Conservation (phyloP, 2,113 vertebrate genomes). For the Ceyx cyanopectus region DNA sequence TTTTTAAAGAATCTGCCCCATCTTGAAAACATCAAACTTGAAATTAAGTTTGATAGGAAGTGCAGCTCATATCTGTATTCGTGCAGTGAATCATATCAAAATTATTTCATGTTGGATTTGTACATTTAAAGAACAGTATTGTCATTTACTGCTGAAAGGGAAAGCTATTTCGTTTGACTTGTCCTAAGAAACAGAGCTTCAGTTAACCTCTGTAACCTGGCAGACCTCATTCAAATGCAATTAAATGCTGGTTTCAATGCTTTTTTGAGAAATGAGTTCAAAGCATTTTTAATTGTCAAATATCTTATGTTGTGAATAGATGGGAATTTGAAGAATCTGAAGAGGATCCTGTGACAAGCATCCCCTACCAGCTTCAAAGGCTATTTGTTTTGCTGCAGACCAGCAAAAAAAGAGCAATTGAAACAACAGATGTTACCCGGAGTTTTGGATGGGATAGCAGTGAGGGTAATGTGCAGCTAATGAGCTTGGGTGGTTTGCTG, state of each 20-base stretch:
- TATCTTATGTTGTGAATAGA: conserved; percentile 72
- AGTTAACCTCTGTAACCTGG: neutral
- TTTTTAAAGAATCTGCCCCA: neutral
- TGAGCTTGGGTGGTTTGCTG: neutral
- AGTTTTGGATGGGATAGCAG: conserved; percentile 99
- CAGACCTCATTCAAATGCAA: neutral
- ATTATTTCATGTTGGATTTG: neutral
- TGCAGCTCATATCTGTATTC: neutral
- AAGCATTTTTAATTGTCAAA: neutral
- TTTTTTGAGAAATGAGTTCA: neutral
- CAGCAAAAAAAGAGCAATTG: conserved; percentile 97
- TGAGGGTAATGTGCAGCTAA: conserved; percentile 82
- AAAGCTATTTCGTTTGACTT: neutral
- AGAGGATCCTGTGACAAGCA: conserved; percentile 95
- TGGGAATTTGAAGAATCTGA: conserved; percentile 99
- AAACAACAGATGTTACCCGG: conserved; percentile 97
- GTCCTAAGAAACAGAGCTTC: neutral
- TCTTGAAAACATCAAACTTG: neutral
- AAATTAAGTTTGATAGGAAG: neutral
- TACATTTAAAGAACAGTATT: neutral
- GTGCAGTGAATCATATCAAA: neutral
- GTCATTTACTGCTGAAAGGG: neutral
- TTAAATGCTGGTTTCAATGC: neutral
- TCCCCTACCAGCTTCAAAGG: conserved; percentile 96
- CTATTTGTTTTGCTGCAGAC: conserved; percentile 97